Base-by-base conservation (phyloP, 1,140 invertebrate genomes). In the Drosophila aff. region DNA sequence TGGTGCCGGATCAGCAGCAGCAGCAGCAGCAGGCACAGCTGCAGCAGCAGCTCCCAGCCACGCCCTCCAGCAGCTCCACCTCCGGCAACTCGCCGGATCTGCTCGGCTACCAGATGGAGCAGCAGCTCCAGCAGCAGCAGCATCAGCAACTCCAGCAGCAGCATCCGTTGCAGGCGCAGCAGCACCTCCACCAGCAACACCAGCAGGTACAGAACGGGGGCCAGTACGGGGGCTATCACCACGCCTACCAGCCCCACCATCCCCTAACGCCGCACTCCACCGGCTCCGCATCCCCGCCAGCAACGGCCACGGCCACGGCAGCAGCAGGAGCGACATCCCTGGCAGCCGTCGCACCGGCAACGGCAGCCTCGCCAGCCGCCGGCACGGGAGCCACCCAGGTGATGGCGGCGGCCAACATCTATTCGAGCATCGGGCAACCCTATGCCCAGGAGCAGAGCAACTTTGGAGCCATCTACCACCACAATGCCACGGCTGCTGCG, bases 391-490 rank as follows among this genome's bases (percentile, higher is more conserved):
- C 78, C 15, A 61, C 71, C 13, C 87, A 86, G 44, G 75, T 76
- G 11, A 81, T 86, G 79, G 62, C 83, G 0, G 84, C 84, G 18
- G 81, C 85, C 18, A 92, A 87, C 44, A 90, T 92, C 8, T 92
- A 92, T 44, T 86, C 89, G 0, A 76, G 82, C 55, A 91, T 94
- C 23, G 86, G 89, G 0, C 94, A 94, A 49, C 93, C 93, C 0
- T 94, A 94, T 75, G 86, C 81, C 15, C 76, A 86, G 10, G 94
- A 94, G 61, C 91, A 94, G 61, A 94, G 94, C 47, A 93, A 93
- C 41, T 94, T 94, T 67, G 94, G 94, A 6, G 93, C 94, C 4
- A 93, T 94, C 36, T 94, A 94, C 87, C 93, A 94, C 81, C 91
- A 93, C 50, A 91, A 92, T 66, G 83, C 83, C 7, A 78, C 91